These are phyloP conservation scores for Passer domesticus DNA, from an alignment of 2,113 vertebrate genomes.

Conservation along the genomic window DNA sequence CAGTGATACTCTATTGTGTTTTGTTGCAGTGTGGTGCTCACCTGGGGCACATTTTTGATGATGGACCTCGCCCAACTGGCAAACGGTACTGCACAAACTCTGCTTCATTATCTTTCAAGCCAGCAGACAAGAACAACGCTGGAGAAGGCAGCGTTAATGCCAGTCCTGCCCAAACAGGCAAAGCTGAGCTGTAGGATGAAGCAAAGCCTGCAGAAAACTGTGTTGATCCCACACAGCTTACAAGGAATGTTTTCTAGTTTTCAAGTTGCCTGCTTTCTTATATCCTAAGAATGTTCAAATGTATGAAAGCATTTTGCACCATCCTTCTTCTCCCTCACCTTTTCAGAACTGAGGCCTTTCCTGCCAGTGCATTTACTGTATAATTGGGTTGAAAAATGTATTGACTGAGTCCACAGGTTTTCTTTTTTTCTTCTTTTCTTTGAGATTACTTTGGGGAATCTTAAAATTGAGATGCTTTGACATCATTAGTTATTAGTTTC, in stretches of 20 bases:
- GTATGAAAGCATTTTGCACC: constrained; percentile 65
- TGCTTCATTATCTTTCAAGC: constrained; percentile 83
- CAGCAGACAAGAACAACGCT: constrained; percentile 43
- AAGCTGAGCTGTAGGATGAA: constrained; percentile 67
- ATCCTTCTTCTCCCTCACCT: constrained; percentile 48
- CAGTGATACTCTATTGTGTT: constrained; percentile 40
- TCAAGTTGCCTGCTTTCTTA: constrained; percentile 56
- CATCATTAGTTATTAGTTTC: background rate
- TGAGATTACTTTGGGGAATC: background rate
- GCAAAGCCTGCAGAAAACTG: background rate
- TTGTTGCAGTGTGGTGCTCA: constrained; percentile 93
- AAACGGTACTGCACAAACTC: constrained; percentile 98
- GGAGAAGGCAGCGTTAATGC: background rate
- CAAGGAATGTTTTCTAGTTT: constrained; percentile 34
- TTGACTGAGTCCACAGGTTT: constrained; percentile 5
- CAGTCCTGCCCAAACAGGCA: constrained; percentile 57
- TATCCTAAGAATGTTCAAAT: constrained; percentile 69
- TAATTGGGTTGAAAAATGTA: constrained; percentile 25
- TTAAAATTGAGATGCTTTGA: background rate
- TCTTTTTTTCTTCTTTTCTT: background rate
- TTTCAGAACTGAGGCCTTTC: constrained; percentile 56
- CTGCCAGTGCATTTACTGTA: constrained; percentile 36
- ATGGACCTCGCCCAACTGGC: constrained; percentile 91
- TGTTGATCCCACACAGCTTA: constrained; percentile 44
- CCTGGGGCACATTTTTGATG: constrained; percentile 95